Conservation (phyloP, 1,140 invertebrate genomes). For the Cephus cinctus region DNA sequence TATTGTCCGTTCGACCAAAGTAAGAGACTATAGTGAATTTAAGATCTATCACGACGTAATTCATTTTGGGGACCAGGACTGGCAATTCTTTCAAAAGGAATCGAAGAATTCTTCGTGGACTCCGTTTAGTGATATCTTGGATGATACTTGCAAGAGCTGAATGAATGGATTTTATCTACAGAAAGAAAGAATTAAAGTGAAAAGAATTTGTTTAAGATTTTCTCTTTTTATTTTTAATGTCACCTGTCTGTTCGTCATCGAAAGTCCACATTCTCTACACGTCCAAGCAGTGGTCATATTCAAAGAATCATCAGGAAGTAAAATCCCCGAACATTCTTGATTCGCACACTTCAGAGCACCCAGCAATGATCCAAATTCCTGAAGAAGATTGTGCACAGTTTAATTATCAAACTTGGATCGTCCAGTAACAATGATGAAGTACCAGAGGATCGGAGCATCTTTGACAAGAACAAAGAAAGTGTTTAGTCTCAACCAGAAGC, state of each 20-base stretch:
- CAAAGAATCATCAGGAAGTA: slow-evolving; percentile 33
- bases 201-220: neutral
- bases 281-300: slow-evolving; percentile 27
- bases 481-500: slow-evolving; percentile 69
- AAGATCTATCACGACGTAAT: slow-evolving; percentile 35
- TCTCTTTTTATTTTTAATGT: slow-evolving; percentile 3
- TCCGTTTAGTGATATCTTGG: slow-evolving; percentile 22
- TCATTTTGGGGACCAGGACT: slow-evolving; percentile 30
- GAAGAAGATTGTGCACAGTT: no score
- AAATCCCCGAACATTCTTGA: slow-evolving; percentile 26
- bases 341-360: slow-evolving; percentile 38
- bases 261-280: slow-evolving; percentile 29
- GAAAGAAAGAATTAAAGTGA: slow-evolving; percentile 1
- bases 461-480: slow-evolving; percentile 70
- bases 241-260: slow-evolving; percentile 34
- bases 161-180: slow-evolving; percentile 35
- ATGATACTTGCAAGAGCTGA: slow-evolving; percentile 26
- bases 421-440: slow-evolving; percentile 10
- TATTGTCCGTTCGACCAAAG: slow-evolving; percentile 30
- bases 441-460: slow-evolving; percentile 72
- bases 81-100: slow-evolving; percentile 32
- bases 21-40: slow-evolving; percentile 40
- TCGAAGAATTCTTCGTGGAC: slow-evolving; percentile 25
- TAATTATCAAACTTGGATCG: slow-evolving; percentile 2
- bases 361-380: slow-evolving; percentile 41